Evolutionary conservation across 2,888 invertebrate species (phyloP), one percentile per base, ranked within the genome.

Genomic region (Pinctada fucata): DNA sequence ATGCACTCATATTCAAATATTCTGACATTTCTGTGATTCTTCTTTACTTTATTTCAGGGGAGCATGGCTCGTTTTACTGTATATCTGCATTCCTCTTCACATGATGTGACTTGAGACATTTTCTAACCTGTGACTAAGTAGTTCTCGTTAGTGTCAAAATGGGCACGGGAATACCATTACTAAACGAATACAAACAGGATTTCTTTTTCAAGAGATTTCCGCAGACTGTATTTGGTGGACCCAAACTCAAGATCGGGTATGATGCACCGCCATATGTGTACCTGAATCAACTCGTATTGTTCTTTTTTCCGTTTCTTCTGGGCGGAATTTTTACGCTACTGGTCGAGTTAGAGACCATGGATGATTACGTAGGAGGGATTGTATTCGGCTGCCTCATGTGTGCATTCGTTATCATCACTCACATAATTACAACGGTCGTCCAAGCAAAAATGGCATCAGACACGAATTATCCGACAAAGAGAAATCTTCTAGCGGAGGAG

Each of bases 151-250:
- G 31, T 1, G 1, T 8, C 84, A 87, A 80, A 79, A 89, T 90
- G 89, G 89, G 89, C 47, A 86, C 86, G n/a, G 89, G 89, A 48
- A 90, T 90, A 31, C 92, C 91, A 16, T 79, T 92, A 48, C 82
- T 92, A 51, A 91, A 91, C 78, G 90, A 91, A 72, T 91, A 91
- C 83, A 92, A 92, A 81, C 89, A 85, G 72, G 89, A 90, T 79
- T 92, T 91, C 80, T 85, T 91, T 48, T 86, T 86, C 81, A 91
- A 91, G 79, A 84, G 92, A n/a, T 85, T 91, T 65, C 90, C 91
- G 13, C 91, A 91, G 85, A 91, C 91, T 2, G 81, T 91, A 16
- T 84, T 91, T n/a, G 92, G 92, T 48, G 92, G 92, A 31, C 86
- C 88, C 13, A 90, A 91, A 78, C 82, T 91, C 58, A 86, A 84